Evolutionary conservation across 2,797 vertebrate species (phyloP), one percentile per base, ranked within the genome.

Genomic region (Brotula barbata): DNA sequence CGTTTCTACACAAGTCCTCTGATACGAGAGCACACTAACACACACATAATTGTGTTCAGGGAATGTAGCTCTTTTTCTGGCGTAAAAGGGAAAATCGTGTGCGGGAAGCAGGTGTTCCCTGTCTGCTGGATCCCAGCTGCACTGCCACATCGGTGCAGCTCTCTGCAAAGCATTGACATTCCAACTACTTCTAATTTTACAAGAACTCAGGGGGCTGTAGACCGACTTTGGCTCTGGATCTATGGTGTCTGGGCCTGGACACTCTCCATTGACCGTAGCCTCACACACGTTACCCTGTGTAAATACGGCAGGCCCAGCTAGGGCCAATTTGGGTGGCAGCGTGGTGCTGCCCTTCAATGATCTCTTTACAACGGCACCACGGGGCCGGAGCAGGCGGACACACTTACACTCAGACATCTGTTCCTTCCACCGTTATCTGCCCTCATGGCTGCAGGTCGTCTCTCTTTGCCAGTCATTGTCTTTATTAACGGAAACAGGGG

Each of bases 111-210:
- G 83, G 85, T 85, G 83, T 51, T 82, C 42, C 20, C 45, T 1
- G 19, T 53, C 57, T 44, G 65, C 56, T 62, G 7, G 9, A 46
- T 65, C 71, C 73, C 71, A 78, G 75, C 68, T 73, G 73, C 74
- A 61, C 75, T 1, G 59, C 64, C 39, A 0, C 51, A 56, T 40
- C 8, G 70, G 75, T 48, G 51, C 51, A 65, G 58, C 70, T 58
- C 61, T 77, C 64, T 44, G 68, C 58, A 73, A 58, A 78, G 75
- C 40, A 3, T 75, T 62, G 36, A 65, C 81, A 78, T 81, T 79
- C 77, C 72, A 75, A 61, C 51, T 57, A 73, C 58, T 79, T 80
- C 80, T 81, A 63, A 75, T 82, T 88, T 87, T 80, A 85, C 67
- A 64, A 71, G 80, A 73, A 63, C 74, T 57, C 43, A 14, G 83